Percentiles rank a stretch among this genome's conserved stretches.
Evolutionary conservation across 2,797 vertebrate genomes (phyloP).

Genomic region (Nyctibius grandis): DNA sequence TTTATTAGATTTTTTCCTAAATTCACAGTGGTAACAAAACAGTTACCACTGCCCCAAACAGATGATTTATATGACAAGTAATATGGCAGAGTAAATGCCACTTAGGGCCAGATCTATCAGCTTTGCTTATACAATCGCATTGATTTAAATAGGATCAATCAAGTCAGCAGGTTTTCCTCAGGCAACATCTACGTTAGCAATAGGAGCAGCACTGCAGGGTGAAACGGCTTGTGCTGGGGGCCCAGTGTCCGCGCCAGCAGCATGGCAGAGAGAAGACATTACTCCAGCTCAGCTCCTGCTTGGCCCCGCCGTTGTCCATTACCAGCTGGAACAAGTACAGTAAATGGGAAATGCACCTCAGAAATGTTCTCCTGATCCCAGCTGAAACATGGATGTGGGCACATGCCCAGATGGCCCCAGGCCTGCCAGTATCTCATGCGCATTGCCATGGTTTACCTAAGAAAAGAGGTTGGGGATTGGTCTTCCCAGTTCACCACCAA

Average conservation of each 20-base stretch:
- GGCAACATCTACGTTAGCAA: not conserved
- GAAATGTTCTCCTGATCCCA: not conserved
- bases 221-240: not conserved
- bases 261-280: fast-evolving
- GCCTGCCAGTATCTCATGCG: not conserved
- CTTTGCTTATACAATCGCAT: not conserved
- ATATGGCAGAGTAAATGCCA: not conserved
- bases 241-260: fast-evolving
- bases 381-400: not conserved
- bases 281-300: not conserved
- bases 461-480: not conserved
- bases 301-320: not conserved
- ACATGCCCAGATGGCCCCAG: not conserved
- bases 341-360: not conserved
- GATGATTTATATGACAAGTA: not conserved
- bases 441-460: not conserved
- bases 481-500: not conserved
- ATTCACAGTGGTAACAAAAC: not conserved
- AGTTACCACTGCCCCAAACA: not conserved
- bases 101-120: not conserved
- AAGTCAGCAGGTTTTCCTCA: not conserved
- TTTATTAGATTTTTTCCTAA: not conserved
- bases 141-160: slow-evolving; percentile 1
- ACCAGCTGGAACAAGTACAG: not conserved
- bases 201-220: not conserved